A percentile compares a stretch with the other conserved stretches of the same genome.
phyloP scores from a whole-genome alignment of 2,113 vertebrate species.

The Callipepla californica region DNA sequence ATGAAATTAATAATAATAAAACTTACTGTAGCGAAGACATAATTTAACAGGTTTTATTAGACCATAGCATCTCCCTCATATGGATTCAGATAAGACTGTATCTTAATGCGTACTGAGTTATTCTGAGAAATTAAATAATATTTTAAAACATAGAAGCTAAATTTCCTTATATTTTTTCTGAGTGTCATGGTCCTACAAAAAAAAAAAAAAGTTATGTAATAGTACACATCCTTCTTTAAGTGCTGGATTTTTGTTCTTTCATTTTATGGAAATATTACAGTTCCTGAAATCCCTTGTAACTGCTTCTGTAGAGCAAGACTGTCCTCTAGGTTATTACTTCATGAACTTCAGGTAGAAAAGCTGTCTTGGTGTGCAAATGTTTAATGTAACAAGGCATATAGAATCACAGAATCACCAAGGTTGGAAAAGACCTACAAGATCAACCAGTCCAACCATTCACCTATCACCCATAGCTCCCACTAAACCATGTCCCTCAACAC shows the following conservation, averaged over 20 bases:
- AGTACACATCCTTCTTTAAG: not conserved
- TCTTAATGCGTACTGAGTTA: not conserved
- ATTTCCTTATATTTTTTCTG: not conserved
- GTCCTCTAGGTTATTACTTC: not conserved
- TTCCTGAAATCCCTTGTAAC: not conserved
- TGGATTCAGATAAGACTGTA: not conserved
- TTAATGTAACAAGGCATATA: rapidly evolving
- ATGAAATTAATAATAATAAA: not conserved
- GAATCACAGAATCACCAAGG: too few species aligned
- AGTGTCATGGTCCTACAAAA: not conserved
- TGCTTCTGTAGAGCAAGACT: not conserved
- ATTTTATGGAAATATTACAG: not conserved
- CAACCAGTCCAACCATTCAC: too few species aligned
- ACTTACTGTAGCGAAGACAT: not conserved
- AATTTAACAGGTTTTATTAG: not conserved
- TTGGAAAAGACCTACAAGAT: too few species aligned
- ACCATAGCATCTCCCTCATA: not conserved
- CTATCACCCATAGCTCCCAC: too few species aligned
- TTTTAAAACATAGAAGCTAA: not conserved
- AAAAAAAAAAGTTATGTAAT: not conserved
- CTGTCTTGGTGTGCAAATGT: not conserved
- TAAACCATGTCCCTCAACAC: too few species aligned
- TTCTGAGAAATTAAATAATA: not conserved
- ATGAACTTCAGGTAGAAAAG: not conserved
- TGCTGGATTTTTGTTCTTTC: not conserved